Evolutionary conservation across 2,888 invertebrate species (phyloP).

Genomic region (Dasysyrphus tricinctus): DNA sequence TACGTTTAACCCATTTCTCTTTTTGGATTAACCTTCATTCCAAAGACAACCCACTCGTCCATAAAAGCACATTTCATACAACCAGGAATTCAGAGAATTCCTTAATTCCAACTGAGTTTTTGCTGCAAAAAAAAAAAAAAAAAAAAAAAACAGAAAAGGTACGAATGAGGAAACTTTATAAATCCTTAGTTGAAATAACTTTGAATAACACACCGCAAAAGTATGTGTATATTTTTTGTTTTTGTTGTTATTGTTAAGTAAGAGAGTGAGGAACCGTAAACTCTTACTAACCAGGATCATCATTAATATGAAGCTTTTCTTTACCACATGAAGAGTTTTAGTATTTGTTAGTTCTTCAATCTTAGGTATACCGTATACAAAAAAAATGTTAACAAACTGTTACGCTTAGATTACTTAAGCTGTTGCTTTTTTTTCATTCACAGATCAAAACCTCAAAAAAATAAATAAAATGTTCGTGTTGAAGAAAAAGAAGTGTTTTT

Average conservation of each 20-base stretch:
- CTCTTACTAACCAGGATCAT: constrained; percentile 33
- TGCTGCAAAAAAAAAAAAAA: not conserved
- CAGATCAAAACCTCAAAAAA: no score
- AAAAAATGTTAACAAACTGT: no score
- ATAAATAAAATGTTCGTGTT: no score
- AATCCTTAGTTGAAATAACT: constrained; percentile 42
- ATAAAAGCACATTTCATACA: constrained; percentile 48
- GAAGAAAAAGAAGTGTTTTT: no score
- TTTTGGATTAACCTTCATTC: constrained; percentile 43
- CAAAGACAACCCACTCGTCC: constrained; percentile 20
- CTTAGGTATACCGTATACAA: not conserved
- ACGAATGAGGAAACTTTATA: constrained; percentile 22
- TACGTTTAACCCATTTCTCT: not conserved
- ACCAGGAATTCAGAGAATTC: constrained; percentile 10
- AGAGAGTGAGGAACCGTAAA: not conserved
- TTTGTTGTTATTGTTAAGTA: not conserved
- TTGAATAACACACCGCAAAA: constrained; percentile 47
- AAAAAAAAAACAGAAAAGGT: constrained; percentile 11
- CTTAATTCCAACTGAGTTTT: constrained; percentile 20
- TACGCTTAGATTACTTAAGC: no score
- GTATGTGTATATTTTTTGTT: constrained; percentile 19
- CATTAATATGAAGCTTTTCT: constrained; percentile 41
- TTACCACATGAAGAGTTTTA: constrained; percentile 50
- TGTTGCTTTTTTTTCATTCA: no score
- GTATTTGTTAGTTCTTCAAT: constrained; percentile 40